Percentiles rank a stretch among this genome's conserved stretches.
Conservation (phyloP, 35 echinoderm and acorn worm genomes). For the Apostichopus japonicus region DNA sequence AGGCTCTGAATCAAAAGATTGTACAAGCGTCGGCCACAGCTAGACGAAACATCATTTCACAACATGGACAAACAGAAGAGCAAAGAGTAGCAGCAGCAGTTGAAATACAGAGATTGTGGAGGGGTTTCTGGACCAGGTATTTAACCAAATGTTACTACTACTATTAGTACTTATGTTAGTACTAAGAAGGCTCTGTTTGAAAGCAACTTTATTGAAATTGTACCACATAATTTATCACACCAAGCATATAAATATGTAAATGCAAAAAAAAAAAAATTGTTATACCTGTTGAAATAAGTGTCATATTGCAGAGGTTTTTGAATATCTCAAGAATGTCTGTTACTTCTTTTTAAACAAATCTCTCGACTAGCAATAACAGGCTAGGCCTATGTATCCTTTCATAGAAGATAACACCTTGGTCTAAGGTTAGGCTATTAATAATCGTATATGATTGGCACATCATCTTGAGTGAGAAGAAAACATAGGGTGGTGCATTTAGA, state of each 20-base stretch:
- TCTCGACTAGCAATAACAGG: too few species aligned
- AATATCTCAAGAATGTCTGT: too few species aligned
- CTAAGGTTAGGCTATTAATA: too few species aligned
- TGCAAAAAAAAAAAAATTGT: not conserved
- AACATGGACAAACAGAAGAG: slow-evolving; percentile 52
- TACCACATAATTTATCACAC: not conserved
- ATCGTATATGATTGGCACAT: too few species aligned
- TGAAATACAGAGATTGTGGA: slow-evolving; percentile 90
- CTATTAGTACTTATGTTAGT: not conserved
- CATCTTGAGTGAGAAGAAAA: too few species aligned
- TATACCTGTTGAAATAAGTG: not conserved
- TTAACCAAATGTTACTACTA: not conserved
- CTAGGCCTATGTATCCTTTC: too few species aligned
- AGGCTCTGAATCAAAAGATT: slow-evolving; percentile 41
- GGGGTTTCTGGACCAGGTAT: slow-evolving; percentile 80
- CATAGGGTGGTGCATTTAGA: too few species aligned
- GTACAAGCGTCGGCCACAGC: slow-evolving; percentile 59
- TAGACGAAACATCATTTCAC: slow-evolving; percentile 63
- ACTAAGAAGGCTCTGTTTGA: not conserved
- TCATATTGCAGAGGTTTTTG: not conserved
- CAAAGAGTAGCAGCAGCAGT: slow-evolving; percentile 72
- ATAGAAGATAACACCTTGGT: too few species aligned
- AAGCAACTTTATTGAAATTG: not conserved
- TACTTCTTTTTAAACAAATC: too few species aligned
- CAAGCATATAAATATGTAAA: not conserved